phyloP scores from a whole-genome alignment of 2,113 vertebrate genomes.

The Rostratula benghalensis region DNA sequence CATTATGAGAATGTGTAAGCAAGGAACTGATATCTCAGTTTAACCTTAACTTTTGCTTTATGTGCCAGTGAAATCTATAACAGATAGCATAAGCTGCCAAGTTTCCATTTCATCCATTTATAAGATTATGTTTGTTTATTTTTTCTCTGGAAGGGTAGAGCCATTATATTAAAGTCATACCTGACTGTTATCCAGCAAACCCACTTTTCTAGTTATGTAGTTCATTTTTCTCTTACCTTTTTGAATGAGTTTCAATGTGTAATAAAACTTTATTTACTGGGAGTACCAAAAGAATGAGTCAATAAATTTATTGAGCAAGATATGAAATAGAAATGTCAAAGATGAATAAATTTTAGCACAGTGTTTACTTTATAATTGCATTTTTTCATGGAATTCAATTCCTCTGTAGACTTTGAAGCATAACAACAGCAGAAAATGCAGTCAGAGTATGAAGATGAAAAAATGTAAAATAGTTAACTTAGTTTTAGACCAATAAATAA shows the following conservation, averaged over 20 bases:
- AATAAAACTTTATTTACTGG: constrained; percentile 42
- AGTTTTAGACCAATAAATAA: background rate
- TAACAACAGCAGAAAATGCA: constrained; percentile 15
- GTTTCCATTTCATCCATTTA: constrained; percentile 10
- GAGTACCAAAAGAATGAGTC: constrained; percentile 6
- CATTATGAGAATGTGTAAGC: background rate
- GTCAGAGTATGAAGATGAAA: background rate
- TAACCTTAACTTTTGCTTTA: background rate
- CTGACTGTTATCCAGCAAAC: constrained; percentile 4
- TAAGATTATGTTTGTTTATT: background rate
- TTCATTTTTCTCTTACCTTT: constrained; percentile 11
- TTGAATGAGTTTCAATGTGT: constrained; percentile 17
- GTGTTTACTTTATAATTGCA: constrained; percentile 38
- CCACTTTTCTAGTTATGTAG: background rate
- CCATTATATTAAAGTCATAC: background rate
- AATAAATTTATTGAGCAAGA: constrained; percentile 34
- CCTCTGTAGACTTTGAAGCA: background rate
- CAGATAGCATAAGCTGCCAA: background rate
- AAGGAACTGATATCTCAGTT: background rate
- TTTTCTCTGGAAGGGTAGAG: background rate
- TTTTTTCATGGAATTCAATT: constrained; percentile 33
- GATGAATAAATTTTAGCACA: constrained; percentile 30
- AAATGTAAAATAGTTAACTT: background rate
- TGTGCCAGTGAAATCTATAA: background rate
- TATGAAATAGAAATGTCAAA: constrained; percentile 52